A percentile compares a stretch with the other conserved stretches of the same genome.
These are phyloP conservation scores for Nebria brevicollis DNA, from an alignment of 2,888 invertebrate species.

Conservation along the genomic window DNA sequence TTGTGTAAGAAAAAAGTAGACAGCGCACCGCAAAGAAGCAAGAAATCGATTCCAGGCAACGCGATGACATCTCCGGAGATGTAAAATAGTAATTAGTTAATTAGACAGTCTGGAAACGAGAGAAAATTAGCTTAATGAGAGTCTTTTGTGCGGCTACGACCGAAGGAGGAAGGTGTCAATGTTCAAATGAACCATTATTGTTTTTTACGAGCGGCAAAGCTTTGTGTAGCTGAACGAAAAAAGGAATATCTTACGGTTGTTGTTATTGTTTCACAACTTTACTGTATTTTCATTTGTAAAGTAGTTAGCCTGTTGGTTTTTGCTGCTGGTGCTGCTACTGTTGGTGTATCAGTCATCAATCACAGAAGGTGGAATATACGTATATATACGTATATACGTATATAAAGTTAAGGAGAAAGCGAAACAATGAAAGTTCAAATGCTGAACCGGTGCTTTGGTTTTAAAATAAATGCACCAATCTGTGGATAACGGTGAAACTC, in stretches of 20 bases:
- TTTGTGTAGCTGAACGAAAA: background rate
- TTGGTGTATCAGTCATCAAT: constrained; percentile 17
- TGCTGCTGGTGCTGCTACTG: background rate
- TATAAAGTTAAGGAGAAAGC: background rate
- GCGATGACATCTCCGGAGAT: constrained; percentile 52
- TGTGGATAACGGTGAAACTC: constrained; percentile 56
- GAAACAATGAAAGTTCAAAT: constrained; percentile 44
- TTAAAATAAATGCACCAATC: constrained; percentile 57
- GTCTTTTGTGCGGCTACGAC: constrained; percentile 52
- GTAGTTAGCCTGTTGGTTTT: background rate
- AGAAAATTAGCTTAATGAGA: constrained; percentile 59
- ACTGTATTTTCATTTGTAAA: background rate
- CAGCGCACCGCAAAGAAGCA: background rate
- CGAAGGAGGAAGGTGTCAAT: constrained; percentile 37
- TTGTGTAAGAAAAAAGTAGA: background rate
- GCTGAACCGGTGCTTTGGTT: constrained; percentile 52
- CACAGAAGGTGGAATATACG: background rate
- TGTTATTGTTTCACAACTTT: background rate
- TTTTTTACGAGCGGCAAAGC: constrained; percentile 27
- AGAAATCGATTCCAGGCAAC: constrained; percentile 21
- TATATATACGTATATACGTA: background rate
- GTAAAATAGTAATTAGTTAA: constrained; percentile 60
- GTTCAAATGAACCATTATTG: constrained; percentile 44
- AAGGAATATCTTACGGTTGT: constrained; percentile 5
- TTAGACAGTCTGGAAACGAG: constrained; percentile 57